Percentiles rank a stretch among this genome's conserved stretches.
Conservation (phyloP, 2,113 vertebrate genomes). For the Hyla sarda region DNA sequence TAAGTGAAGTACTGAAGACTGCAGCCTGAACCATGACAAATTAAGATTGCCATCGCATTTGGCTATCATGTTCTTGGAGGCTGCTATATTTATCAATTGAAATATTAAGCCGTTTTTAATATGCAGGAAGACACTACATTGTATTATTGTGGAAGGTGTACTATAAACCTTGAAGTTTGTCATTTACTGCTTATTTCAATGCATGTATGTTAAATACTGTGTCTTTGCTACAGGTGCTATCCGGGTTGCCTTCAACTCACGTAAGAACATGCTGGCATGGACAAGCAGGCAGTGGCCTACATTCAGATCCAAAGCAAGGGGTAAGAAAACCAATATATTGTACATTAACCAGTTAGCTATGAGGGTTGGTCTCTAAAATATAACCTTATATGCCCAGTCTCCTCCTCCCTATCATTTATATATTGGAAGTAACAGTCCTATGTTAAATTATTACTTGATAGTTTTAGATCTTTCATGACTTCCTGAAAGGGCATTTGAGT, state of each 20-base stretch:
- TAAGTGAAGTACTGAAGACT: no score
- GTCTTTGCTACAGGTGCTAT: constrained; percentile 73
- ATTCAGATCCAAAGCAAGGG: constrained; percentile 93
- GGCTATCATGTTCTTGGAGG: no score
- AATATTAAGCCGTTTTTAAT: neutral
- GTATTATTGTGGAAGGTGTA: neutral
- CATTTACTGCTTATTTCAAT: neutral
- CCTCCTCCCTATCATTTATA: no score
- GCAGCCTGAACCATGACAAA: no score
- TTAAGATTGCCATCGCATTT: no score
- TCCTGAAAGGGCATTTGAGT: no score
- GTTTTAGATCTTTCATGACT: no score
- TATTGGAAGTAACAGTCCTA: no score
- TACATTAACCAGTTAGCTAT: neutral
- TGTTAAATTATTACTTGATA: no score
- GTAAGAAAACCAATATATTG: constrained; percentile 72
- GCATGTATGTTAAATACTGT: neutral
- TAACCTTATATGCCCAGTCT: neutral
- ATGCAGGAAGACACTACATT: neutral
- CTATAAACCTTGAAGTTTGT: no score
- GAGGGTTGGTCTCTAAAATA: neutral
- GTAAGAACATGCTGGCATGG: constrained; percentile 95
- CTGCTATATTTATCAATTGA: neutral
- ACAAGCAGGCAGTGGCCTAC: constrained; percentile 88
- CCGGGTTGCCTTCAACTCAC: constrained; percentile 74